Evolutionary conservation across 2,113 vertebrate species (phyloP).

Genomic region (Petaurus breviceps): DNA sequence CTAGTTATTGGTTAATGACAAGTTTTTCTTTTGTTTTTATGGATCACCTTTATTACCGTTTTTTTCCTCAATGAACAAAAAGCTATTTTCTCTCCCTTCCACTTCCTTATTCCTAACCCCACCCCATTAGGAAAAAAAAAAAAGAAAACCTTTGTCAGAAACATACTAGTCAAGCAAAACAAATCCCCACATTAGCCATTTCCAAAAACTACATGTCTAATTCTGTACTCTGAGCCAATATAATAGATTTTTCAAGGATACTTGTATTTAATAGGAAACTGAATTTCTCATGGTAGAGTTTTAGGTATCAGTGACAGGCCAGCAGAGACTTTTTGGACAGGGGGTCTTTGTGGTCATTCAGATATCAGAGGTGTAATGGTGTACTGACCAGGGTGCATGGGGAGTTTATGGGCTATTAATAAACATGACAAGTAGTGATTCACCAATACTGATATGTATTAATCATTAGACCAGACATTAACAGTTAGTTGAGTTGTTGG

Average conservation of each 20-base stretch:
- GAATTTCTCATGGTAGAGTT: not conserved
- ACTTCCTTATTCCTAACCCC: no score
- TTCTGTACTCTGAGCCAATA: not conserved
- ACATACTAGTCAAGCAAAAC: no score
- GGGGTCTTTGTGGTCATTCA: not conserved
- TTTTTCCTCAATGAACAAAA: not conserved
- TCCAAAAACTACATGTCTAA: not conserved
- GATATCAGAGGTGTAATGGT: no score
- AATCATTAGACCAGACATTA: not conserved
- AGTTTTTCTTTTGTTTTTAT: not conserved
- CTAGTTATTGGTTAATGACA: not conserved
- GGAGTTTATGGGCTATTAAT: not conserved
- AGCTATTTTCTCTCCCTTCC: no score
- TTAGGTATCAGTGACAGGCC: not conserved
- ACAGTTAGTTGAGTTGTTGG: not conserved
- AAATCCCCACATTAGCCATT: no score
- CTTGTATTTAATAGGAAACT: not conserved
- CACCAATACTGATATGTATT: not conserved
- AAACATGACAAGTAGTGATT: not conserved
- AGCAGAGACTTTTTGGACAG: not conserved
- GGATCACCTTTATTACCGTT: not conserved
- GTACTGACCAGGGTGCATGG: not conserved
- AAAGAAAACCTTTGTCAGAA: no score
- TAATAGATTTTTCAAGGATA: not conserved
- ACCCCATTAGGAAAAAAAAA: no score